Base-by-base conservation (phyloP, 2,797 vertebrate species). In the Intellagama lesueurii region DNA sequence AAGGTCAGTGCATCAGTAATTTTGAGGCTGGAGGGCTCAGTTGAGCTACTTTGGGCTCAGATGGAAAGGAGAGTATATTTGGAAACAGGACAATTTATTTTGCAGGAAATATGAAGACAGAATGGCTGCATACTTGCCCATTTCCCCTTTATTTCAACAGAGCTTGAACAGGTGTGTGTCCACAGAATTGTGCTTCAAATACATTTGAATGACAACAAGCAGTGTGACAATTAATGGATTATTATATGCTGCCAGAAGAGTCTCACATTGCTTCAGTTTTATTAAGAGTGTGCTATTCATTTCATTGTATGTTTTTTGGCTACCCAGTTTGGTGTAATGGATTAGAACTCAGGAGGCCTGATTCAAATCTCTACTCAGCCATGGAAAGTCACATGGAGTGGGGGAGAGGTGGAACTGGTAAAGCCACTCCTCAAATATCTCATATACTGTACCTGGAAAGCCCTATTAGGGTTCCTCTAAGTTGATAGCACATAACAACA, bases 51-150 rank as follows among this genome's bases (percentile, higher is more conserved):
- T 47, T 69, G 66, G 24, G 73, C 52, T 64, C 26, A 44, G 49
- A 75, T 81, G 69, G 66, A 72, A 88, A 83, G 80, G 78, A 35
- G 77, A 44, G 60, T n/a, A 26, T 85, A 47, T 89, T 85, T 81
- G 40, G 77, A 81, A 85, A 85, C 35, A 47, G 68, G 40, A n/a
- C 83, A 73, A 73, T 88, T 85, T 85, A 89, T 89, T 89, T 85
- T 89, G 76, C 77, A 85, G 83, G 69, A 81, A 85, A 64, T 69
- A 78, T 52, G 81, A 83, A 87, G 78, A 82, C 52, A 75, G 82
- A 80, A 73, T 49, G 35, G 52, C 77, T 66, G 52, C 52, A 73
- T 30, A 89, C 52, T 73, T 89, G 75, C 35, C 88, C 64, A 88
- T 40, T 84, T 78, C 47, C 73, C 73, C 56, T 83, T 88, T 84